Evolutionary conservation across 2,797 vertebrate genomes (phyloP).

Genomic region (Thamnophis elegans): DNA sequence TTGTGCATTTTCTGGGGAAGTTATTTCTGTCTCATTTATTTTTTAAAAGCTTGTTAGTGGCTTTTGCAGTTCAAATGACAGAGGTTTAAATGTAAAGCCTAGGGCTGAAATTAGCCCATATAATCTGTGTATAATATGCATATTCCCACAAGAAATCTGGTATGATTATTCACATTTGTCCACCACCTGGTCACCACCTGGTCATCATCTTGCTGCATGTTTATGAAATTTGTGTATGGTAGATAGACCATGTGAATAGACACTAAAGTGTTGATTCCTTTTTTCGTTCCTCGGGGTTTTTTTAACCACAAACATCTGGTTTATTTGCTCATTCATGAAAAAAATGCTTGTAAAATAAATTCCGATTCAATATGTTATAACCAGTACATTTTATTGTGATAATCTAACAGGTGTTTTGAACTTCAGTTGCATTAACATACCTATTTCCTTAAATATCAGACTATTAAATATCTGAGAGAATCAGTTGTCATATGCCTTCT

Average conservation of each 20-base stretch:
- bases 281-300: conserved; percentile 11
- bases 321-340: conserved; percentile 20
- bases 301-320: conserved; percentile 28
- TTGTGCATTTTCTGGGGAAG: neutral
- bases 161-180: conserved; percentile 23
- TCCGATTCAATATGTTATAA: conserved; percentile 25
- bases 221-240: conserved; percentile 12
- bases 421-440: conserved; percentile 22
- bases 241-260: conserved; percentile 19
- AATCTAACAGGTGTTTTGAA: conserved; percentile 32
- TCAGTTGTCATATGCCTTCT: neutral
- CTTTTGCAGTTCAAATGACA: conserved; percentile 13
- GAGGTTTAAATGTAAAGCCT: neutral
- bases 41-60: neutral
- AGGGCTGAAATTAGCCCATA: neutral
- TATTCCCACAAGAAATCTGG: conserved; percentile 23
- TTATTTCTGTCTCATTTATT: neutral
- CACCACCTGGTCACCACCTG: conserved; percentile 31
- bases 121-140: conserved; percentile 5
- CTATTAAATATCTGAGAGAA: neutral
- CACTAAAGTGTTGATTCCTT: conserved; percentile 14
- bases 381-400: conserved; percentile 27
- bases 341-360: conserved; percentile 29
- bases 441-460: conserved; percentile 18
- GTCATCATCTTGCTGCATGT: conserved; percentile 18